Evolutionary conservation across 2,888 invertebrate species (phyloP), one percentile per base, ranked within the genome.

Genomic region (Taenaris catops): DNA sequence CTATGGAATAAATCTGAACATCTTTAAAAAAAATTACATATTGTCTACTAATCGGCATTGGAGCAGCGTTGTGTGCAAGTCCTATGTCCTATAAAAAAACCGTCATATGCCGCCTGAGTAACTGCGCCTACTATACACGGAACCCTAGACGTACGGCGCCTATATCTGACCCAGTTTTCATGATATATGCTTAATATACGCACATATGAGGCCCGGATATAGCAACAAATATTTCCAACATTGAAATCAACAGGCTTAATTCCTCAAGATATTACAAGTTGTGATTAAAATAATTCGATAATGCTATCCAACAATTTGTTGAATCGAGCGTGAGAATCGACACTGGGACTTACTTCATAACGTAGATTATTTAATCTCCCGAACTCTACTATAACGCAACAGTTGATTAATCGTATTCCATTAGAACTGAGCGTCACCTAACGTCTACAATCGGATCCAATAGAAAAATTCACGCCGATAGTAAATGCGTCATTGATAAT

Each of bases 401-500:
- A 18, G 9, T 36, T 44, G 53, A 56, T 53, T 53, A 53, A 56
- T 56, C 35, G 37, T 37, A 32, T 14, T 41, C 62, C 71, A 64
- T 74, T 70, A 71, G 49, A 63, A 61, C 55, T 58, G 56, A 58
- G 59, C 55, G 64, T 66, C 54, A 48, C 41, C 48, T 47, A 45
- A 49, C 40, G 36, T 23, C 33, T 25, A 43, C 38, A 38, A 44
- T 46, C 44, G 43, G 41, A 46, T 35, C 44, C 48, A 46, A 52
- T 45, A 61, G 63, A 66, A 65, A 68, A 61, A 60, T 62, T 62
- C 44, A 44, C 44, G 42, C 63, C 53, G 61, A 58, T 66, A 72
- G 72, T 76, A 67, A 68, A 79, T 79, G 73, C 70, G 70, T 79
- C 64, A 61, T 37, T 54, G 68, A 75, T 81, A 75, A 80, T 80